These are phyloP conservation scores for Glossophaga mutica DNA, from an alignment of 2,797 vertebrate genomes.

Conservation along the genomic window DNA sequence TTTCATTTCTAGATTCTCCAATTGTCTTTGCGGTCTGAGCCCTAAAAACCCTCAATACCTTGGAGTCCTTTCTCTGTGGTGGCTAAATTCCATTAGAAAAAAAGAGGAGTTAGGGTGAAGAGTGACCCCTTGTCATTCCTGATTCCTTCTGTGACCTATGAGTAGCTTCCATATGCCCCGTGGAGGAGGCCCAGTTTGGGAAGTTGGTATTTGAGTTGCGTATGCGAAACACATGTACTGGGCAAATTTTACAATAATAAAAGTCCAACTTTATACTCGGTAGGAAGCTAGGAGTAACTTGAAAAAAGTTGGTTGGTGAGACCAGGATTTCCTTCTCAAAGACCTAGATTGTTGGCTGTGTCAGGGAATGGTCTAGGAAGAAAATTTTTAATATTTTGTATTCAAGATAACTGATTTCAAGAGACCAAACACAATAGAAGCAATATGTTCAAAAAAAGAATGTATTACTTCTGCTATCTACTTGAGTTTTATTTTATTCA, in stretches of 20 bases:
- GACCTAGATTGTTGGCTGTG: neutral
- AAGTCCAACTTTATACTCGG: neutral
- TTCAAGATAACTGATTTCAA: neutral
- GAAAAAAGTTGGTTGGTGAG: neutral
- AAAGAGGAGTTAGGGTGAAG: neutral
- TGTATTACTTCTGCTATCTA: neutral
- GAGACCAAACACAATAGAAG: neutral
- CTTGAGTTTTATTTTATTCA: neutral
- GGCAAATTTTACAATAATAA: neutral
- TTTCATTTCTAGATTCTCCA: neutral
- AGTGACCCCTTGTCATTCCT: neutral
- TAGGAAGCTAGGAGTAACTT: neutral
- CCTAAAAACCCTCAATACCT: neutral
- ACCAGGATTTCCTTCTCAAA: neutral
- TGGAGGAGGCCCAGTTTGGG: neutral
- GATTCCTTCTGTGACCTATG: neutral
- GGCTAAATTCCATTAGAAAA: neutral
- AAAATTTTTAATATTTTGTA: neutral
- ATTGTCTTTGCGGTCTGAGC: neutral
- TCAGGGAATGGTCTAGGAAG: neutral
- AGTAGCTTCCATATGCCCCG: neutral
- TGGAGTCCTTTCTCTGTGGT: neutral
- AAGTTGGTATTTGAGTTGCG: neutral
- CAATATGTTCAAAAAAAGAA: neutral
- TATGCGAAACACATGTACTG: neutral